Percentiles rank a stretch among this genome's conserved stretches.
phyloP scores from a whole-genome alignment of 1,140 invertebrate genomes.

The Aradophagus sp. region DNA sequence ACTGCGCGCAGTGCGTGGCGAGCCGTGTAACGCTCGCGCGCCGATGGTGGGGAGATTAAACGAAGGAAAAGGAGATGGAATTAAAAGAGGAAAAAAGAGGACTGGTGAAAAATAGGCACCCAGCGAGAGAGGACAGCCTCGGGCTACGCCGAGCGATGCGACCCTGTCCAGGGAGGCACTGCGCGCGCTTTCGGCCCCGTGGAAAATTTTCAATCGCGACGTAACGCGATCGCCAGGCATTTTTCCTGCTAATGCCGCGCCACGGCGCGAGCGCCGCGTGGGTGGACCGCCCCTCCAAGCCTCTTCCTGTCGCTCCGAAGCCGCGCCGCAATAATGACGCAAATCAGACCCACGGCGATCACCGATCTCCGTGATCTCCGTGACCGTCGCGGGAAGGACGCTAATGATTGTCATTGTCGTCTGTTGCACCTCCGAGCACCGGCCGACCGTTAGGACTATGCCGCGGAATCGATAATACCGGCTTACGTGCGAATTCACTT shows the following conservation, averaged over 20 bases:
- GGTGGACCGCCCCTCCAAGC: constrained; percentile 5
- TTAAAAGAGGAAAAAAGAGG: constrained; percentile 68
- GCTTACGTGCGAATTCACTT: neutral
- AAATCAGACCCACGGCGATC: constrained; percentile 21
- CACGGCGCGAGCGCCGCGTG: constrained; percentile 16
- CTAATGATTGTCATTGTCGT: constrained; percentile 45
- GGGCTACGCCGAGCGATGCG: constrained; percentile 66
- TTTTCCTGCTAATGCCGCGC: constrained; percentile 43
- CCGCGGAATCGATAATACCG: constrained; percentile 12
- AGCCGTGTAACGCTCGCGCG: constrained; percentile 40
- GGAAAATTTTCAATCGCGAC: constrained; percentile 65
- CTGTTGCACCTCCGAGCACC: constrained; percentile 13
- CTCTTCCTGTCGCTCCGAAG: constrained; percentile 17
- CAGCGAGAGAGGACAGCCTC: constrained; percentile 70
- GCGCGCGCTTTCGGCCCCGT: constrained; percentile 28
- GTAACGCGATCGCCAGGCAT: constrained; percentile 30
- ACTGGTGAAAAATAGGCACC: constrained; percentile 73
- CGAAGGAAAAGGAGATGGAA: constrained; percentile 66
- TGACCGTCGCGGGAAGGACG: constrained; percentile 23
- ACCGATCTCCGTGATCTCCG: constrained; percentile 10
- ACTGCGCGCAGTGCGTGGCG: constrained; percentile 53
- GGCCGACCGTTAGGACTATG: constrained; percentile 7
- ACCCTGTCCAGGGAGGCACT: constrained; percentile 66
- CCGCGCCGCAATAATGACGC: constrained; percentile 11
- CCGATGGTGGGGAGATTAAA: constrained; percentile 62